Percentiles rank a stretch among this genome's conserved stretches.
phyloP scores from a whole-genome alignment of 1,140 invertebrate species.

The Cydia amplana region DNA sequence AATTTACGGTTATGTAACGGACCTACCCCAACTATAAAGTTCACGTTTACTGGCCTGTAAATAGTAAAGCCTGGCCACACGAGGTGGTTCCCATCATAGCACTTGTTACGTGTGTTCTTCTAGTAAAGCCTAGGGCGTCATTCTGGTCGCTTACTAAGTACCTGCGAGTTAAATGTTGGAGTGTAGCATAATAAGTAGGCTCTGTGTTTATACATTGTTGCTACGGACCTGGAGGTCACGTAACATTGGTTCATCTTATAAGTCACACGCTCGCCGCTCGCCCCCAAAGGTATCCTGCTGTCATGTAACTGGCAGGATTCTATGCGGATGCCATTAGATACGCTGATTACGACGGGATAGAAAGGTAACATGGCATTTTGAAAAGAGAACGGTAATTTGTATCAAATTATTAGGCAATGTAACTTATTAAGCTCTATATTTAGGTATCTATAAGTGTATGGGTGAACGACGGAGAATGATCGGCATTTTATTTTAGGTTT shows the following conservation, averaged over 20 bases:
- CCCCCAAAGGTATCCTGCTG: neutral
- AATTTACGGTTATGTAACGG: neutral
- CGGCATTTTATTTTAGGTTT: no score
- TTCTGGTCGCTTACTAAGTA: no score
- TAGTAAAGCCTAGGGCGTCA: neutral
- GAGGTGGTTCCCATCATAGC: constrained; percentile 7
- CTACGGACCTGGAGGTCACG: neutral
- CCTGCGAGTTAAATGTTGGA: neutral
- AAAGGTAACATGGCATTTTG: constrained; percentile 1
- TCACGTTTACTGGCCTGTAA: neutral
- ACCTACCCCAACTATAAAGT: neutral
- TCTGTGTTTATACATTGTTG: neutral
- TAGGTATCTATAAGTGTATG: no score
- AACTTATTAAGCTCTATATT: neutral
- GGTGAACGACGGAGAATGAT: no score
- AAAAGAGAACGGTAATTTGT: constrained; percentile 6
- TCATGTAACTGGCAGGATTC: constrained; percentile 24
- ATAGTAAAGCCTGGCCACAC: neutral
- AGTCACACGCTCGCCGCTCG: no score
- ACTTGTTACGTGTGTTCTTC: neutral
- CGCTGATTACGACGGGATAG: constrained; percentile 17
- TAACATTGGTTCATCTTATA: neutral
- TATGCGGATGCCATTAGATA: constrained; percentile 20
- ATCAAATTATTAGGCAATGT: neutral
- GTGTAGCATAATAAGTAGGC: neutral